Evolutionary conservation across 1,140 invertebrate species (phyloP).

Genomic region (Drosophila yakuba): DNA sequence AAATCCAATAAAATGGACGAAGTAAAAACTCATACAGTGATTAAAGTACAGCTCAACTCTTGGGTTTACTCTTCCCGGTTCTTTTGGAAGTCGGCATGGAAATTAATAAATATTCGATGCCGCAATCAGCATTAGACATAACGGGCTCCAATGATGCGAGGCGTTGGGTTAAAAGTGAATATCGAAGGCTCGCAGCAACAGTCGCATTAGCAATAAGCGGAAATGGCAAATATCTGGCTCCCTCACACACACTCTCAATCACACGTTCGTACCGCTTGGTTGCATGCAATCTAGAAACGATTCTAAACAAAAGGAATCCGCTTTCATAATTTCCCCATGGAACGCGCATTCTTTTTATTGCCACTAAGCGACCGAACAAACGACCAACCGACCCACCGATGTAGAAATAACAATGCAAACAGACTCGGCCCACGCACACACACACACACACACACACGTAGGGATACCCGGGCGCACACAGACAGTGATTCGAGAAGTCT

Average conservation of each 20-base stretch:
- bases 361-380: conserved; percentile 75
- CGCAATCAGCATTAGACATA: conserved; percentile 56
- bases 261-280: conserved; percentile 35
- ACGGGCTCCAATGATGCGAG: conserved; percentile 45
- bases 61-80: no score
- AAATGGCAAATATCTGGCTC: conserved; percentile 52
- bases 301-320: conserved; percentile 83
- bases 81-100: conserved; percentile 3
- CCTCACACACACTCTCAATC: not conserved
- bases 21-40: not conserved
- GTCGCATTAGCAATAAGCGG: conserved; percentile 77
- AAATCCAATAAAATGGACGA: not conserved
- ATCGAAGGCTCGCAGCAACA: conserved; percentile 47
- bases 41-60: not conserved
- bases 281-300: conserved; percentile 81
- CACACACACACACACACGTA: not conserved
- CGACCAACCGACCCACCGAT: conserved; percentile 34
- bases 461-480: conserved; percentile 18
- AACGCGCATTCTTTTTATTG: conserved; percentile 83
- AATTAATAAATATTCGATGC: conserved; percentile 65
- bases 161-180: conserved; percentile 39
- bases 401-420: conserved; percentile 82
- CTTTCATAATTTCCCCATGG: conserved; percentile 81
- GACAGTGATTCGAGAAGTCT: conserved; percentile 62
- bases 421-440: conserved; percentile 36